Conservation (phyloP, 1,140 invertebrate genomes). For the Atopsyche davidsoni region DNA sequence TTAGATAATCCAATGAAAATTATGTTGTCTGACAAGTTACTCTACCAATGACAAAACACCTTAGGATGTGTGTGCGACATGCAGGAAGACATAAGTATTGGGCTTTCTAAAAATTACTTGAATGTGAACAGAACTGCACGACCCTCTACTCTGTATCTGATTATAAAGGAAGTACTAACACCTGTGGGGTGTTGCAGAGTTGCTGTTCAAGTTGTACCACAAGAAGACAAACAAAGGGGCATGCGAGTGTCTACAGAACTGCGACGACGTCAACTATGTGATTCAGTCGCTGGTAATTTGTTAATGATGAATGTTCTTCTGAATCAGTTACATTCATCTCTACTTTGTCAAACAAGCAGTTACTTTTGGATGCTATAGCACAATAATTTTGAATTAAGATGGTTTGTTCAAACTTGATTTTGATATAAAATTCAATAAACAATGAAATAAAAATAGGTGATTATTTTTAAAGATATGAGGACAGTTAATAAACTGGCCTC, state of each 20-base stretch:
- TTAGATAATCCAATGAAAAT: neutral
- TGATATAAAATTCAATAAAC: neutral
- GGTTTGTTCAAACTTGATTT: slow-evolving; percentile 1
- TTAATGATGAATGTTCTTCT: neutral
- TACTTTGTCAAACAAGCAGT: neutral
- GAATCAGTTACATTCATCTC: neutral
- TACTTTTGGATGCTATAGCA: too few relatives aligned
- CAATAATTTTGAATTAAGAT: neutral
- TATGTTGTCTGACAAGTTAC: neutral
- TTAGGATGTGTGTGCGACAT: too few relatives aligned
- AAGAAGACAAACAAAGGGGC: slow-evolving; percentile 45
- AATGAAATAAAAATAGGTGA: too few relatives aligned
- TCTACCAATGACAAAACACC: neutral
- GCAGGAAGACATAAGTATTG: too few relatives aligned
- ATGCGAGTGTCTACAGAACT: slow-evolving; percentile 56
- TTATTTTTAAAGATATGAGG: too few relatives aligned
- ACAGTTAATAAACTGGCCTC: too few relatives aligned
- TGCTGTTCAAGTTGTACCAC: slow-evolving; percentile 38
- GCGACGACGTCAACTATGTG: slow-evolving; percentile 58
- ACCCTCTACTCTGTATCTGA: too few relatives aligned
- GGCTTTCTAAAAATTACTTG: too few relatives aligned
- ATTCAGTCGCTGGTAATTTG: slow-evolving; percentile 45
- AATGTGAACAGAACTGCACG: too few relatives aligned
- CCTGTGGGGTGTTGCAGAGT: slow-evolving; percentile 34
- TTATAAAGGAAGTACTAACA: slow-evolving; percentile 20